Conservation (phyloP, 2,797 vertebrate species). For the Paramormyrops hopkinsi region DNA sequence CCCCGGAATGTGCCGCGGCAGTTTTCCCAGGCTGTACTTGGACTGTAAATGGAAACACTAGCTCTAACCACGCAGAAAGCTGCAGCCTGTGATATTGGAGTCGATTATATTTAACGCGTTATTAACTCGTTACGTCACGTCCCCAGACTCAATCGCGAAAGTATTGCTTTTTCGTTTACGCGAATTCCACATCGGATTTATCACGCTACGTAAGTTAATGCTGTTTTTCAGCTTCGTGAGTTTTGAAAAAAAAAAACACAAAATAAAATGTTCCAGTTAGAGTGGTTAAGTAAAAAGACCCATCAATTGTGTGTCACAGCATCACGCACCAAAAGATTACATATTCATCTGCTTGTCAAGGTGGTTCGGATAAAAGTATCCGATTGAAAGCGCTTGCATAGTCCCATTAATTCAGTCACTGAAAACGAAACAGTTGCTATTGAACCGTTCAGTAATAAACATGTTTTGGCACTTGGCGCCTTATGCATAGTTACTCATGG, state of each 20-base stretch:
- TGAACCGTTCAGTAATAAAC: background rate
- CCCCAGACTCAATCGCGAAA: slow-evolving; percentile 12
- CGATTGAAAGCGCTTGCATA: background rate
- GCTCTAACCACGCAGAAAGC: background rate
- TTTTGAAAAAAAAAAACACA: background rate
- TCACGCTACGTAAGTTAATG: background rate
- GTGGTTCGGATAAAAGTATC: background rate
- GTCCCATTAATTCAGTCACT: background rate
- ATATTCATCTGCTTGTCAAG: background rate
- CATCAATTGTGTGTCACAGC: background rate
- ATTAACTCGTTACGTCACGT: slow-evolving; percentile 5
- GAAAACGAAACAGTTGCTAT: background rate
- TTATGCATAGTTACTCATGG: background rate
- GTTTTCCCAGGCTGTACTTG: slow-evolving; percentile 9
- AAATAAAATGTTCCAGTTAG: background rate
- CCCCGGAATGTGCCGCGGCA: background rate
- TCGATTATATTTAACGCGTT: slow-evolving; percentile 22
- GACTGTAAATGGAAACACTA: slow-evolving; percentile 19
- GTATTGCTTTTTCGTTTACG: slow-evolving; percentile 17
- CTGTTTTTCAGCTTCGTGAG: background rate
- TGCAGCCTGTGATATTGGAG: slow-evolving; percentile 3
- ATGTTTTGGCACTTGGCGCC: background rate
- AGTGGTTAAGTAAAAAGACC: background rate
- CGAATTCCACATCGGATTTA: slow-evolving; percentile 13
- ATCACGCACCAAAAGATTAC: background rate